These are phyloP conservation scores for Acanthisitta chloris DNA, from an alignment of 2,113 vertebrate genomes.

Conservation along the genomic window DNA sequence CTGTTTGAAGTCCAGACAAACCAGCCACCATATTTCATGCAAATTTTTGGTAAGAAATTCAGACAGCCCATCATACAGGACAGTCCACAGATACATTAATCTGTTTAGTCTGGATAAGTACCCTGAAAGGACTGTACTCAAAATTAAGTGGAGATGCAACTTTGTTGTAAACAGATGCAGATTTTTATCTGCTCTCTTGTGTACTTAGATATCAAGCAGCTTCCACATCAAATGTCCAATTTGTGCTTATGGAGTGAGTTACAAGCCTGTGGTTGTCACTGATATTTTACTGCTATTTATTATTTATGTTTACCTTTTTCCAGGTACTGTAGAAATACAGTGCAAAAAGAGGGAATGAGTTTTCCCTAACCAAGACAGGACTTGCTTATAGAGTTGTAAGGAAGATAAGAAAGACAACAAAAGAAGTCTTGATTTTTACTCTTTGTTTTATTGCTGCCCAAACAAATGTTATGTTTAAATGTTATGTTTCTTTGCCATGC, in stretches of 20 bases:
- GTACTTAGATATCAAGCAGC: neutral
- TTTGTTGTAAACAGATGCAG: neutral
- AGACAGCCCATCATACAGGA: neutral
- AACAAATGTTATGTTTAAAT: neutral
- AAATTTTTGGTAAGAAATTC: neutral
- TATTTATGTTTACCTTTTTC: neutral
- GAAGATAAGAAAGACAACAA: neutral
- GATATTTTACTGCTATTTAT: neutral
- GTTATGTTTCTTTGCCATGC: neutral
- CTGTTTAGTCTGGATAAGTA: neutral
- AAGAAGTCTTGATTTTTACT: neutral
- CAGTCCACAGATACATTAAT: neutral
- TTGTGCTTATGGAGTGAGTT: neutral
- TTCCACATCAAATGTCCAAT: neutral
- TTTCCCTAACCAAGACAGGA: neutral
- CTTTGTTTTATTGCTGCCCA: neutral
- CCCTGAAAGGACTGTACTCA: neutral
- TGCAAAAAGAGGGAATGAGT: neutral
- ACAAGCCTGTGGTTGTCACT: neutral
- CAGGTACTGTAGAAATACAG: neutral
- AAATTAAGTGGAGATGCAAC: neutral
- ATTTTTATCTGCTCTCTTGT: neutral
- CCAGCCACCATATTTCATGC: neutral
- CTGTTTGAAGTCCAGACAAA: constrained; percentile 4
- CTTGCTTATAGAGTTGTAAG: neutral